These are phyloP conservation scores for Drosophila malerkotliana DNA, from an alignment of 1,140 invertebrate genomes.

Conservation along the genomic window DNA sequence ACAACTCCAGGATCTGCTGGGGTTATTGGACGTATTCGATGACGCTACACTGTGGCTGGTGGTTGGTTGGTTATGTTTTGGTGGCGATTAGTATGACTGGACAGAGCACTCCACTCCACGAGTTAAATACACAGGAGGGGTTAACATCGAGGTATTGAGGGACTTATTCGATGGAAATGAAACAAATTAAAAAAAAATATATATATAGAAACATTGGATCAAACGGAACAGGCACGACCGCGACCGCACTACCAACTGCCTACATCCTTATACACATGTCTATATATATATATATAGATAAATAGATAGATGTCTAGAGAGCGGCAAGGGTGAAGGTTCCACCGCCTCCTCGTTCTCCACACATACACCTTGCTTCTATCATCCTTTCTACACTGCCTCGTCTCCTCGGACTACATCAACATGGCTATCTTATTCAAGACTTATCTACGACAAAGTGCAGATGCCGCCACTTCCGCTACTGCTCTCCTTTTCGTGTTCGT, in stretches of 20 bases:
- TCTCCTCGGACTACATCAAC: neutral
- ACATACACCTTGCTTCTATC: too few relatives aligned
- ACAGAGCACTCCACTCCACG: neutral
- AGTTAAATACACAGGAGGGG: neutral
- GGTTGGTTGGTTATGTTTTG: neutral
- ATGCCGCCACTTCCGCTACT: neutral
- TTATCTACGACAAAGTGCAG: slow-evolving; percentile 17
- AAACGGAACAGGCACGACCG: neutral
- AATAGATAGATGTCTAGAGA: neutral
- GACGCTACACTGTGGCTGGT: slow-evolving; percentile 1
- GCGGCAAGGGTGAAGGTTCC: neutral
- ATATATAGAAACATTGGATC: neutral
- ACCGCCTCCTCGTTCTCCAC: neutral
- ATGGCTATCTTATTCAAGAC: slow-evolving; percentile 8
- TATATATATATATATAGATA: neutral
- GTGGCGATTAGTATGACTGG: neutral
- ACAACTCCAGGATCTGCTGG: neutral
- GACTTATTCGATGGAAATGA: slow-evolving; percentile 22
- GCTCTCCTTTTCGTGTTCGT: neutral
- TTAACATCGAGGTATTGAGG: neutral
- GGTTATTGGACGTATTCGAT: slow-evolving; percentile 31
- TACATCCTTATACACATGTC: neutral
- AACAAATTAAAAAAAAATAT: neutral
- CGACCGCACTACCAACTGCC: neutral
- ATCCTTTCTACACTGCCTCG: neutral